Conservation (phyloP, 2,888 invertebrate species). For the Phorcus lineatus region DNA sequence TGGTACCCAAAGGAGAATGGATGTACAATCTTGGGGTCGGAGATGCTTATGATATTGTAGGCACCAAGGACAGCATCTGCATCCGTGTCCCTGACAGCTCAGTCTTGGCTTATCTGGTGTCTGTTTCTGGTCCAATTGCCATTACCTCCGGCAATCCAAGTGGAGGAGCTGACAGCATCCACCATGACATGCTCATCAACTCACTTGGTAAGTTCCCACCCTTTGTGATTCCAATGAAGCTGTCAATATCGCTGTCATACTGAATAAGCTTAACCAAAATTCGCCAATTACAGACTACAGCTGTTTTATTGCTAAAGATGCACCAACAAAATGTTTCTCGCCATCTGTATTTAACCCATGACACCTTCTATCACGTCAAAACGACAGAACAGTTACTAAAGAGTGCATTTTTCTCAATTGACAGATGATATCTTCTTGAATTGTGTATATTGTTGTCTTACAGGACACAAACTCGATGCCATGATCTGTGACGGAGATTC, state of each 20-base stretch:
- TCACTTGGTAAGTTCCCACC: constrained; percentile 44
- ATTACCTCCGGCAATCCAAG: constrained; percentile 60
- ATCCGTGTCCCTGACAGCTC: constrained; percentile 57
- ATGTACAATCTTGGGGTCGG: constrained; percentile 46
- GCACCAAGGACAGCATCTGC: constrained; percentile 53
- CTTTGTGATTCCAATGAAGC: too few relatives aligned
- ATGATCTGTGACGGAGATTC: constrained; percentile 49
- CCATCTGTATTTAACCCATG: neutral
- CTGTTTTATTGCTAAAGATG: neutral
- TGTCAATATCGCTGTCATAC: neutral
- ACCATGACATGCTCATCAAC: constrained; percentile 56
- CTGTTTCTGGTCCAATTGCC: constrained; percentile 55
- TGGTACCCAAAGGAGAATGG: constrained; percentile 58
- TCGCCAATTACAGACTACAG: neutral
- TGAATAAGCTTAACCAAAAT: neutral
- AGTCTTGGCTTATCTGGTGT: constrained; percentile 53
- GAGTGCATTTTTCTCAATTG: too few relatives aligned
- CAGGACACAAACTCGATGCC: constrained; percentile 47
- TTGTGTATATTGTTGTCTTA: constrained; percentile 27
- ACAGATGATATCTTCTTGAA: neutral
- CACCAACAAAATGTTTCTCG: neutral
- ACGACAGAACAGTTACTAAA: too few relatives aligned
- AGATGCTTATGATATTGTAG: constrained; percentile 44
- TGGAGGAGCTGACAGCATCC: constrained; percentile 58
- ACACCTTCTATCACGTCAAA: neutral